Conservation (phyloP, 2,113 vertebrate genomes). For the Octodon degus region DNA sequence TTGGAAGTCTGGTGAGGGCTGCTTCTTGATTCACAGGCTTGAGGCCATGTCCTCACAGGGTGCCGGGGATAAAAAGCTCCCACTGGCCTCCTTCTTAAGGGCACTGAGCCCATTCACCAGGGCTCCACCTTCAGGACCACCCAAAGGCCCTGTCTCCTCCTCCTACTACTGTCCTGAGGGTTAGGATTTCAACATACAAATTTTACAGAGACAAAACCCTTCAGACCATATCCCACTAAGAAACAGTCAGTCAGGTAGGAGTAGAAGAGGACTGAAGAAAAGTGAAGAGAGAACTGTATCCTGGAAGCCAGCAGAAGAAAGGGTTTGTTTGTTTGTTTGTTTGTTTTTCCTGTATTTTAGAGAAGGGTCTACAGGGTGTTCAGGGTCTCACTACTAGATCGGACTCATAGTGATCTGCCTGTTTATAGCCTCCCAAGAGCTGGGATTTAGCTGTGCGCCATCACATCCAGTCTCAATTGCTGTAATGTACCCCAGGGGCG, state of each 20-base stretch:
- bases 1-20: neutral
- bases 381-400: too few relatives aligned
- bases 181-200: neutral
- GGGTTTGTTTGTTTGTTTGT: too few relatives aligned
- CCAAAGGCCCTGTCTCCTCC: neutral
- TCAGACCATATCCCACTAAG: fast-evolving
- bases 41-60: too few relatives aligned
- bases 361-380: too few relatives aligned
- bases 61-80: neutral
- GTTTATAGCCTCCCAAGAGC: too few relatives aligned
- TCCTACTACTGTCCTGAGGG: too few relatives aligned
- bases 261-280: neutral
- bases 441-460: too few relatives aligned
- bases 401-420: too few relatives aligned
- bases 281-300: fast-evolving
- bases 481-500: too few relatives aligned
- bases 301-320: fast-evolving
- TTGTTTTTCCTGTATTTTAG: too few relatives aligned
- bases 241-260: neutral
- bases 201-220: neutral
- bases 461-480: too few relatives aligned
- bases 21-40: neutral
- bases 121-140: neutral
- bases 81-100: neutral
- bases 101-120: neutral